These are phyloP conservation scores for Malurus cyaneus DNA, from an alignment of 2,113 vertebrate species.

Conservation along the genomic window DNA sequence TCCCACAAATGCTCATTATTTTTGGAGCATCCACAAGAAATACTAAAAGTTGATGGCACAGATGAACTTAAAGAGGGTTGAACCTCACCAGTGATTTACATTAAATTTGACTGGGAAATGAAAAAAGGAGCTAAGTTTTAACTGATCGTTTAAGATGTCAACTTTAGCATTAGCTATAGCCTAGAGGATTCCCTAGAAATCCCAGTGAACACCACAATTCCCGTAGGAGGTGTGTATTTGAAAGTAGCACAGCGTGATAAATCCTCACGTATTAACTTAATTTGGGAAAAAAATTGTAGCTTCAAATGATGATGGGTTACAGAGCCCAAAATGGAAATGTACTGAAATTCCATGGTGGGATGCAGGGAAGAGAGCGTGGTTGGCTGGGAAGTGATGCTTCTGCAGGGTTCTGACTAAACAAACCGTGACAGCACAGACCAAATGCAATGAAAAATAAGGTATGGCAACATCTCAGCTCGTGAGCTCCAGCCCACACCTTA, in stretches of 20 bases:
- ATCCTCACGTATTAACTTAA: background rate
- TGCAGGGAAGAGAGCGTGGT: background rate
- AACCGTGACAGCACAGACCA: background rate
- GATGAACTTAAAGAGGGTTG: background rate
- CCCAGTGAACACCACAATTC: background rate
- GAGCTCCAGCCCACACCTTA: background rate
- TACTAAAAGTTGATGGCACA: background rate
- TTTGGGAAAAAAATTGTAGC: background rate
- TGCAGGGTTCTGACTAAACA: background rate
- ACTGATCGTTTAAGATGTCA: background rate
- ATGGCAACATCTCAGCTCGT: accelerated
- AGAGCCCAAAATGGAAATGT: background rate
- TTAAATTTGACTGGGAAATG: background rate
- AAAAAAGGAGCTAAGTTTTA: background rate
- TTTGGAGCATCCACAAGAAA: background rate
- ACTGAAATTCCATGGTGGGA: background rate
- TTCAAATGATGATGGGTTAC: background rate
- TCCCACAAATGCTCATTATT: background rate
- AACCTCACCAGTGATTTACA: background rate
- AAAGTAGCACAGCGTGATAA: background rate
- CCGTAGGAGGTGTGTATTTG: background rate
- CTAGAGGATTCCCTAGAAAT: background rate
- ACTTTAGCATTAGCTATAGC: background rate
- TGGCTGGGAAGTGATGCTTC: background rate
- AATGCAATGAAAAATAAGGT: background rate